Evolutionary conservation across 2,113 vertebrate genomes (phyloP).

Genomic region (Setophaga kirtlandii): DNA sequence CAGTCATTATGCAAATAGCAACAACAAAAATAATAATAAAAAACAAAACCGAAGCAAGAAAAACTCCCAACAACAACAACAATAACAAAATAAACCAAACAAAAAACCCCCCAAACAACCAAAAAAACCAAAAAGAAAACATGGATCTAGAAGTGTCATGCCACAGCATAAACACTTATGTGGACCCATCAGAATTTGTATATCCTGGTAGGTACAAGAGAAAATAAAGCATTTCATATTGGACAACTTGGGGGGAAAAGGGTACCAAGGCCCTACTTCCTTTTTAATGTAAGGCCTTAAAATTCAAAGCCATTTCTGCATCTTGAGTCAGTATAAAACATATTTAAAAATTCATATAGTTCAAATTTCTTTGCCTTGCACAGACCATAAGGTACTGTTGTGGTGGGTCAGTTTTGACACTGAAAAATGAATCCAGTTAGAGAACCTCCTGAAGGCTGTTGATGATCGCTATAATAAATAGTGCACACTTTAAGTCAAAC

Average conservation of each 20-base stretch:
- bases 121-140: background rate
- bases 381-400: conserved; percentile 76
- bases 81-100: background rate
- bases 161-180: background rate
- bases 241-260: background rate
- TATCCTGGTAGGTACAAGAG: background rate
- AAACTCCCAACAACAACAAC: background rate
- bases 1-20: background rate
- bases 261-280: background rate
- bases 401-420: conserved; percentile 83
- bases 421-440: conserved; percentile 87
- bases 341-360: conserved; percentile 81
- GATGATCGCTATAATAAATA: conserved; percentile 86
- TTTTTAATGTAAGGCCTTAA: conserved; percentile 65
- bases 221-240: conserved; percentile 24
- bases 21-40: background rate
- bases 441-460: conserved; percentile 83
- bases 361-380: conserved; percentile 76
- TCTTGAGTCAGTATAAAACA: conserved; percentile 76
- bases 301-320: conserved; percentile 68
- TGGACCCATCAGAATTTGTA: background rate
- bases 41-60: background rate
- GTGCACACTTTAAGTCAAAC: conserved; percentile 85
- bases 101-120: background rate
- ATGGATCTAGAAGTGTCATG: background rate